A percentile compares a stretch with the other conserved stretches of the same genome.
Conservation (phyloP, 2,888 invertebrate genomes). For the Petrolisthes manimaculis region DNA sequence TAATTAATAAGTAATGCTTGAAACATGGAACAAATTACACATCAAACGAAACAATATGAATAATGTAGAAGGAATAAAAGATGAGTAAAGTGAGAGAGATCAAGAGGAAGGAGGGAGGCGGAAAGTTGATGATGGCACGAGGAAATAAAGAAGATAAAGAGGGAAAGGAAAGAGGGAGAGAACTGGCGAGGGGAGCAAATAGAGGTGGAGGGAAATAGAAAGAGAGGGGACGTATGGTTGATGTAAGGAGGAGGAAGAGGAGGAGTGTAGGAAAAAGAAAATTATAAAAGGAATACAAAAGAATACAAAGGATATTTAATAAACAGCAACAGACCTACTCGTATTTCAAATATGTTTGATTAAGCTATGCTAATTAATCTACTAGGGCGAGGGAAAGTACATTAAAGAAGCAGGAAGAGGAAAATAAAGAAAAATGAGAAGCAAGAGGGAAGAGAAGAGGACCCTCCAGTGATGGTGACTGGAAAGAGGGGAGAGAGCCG, state of each 20-base stretch:
- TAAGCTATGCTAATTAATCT: too few species aligned
- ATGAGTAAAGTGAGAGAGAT: neutral
- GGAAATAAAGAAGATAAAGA: neutral
- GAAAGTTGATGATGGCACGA: neutral
- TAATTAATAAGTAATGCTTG: too few species aligned
- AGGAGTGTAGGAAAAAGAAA: neutral
- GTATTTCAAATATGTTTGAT: too few species aligned
- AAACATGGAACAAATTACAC: too few species aligned
- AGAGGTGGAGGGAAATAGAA: neutral
- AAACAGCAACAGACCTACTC: too few species aligned
- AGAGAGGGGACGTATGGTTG: neutral
- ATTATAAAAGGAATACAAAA: neutral
- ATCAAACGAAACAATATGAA: too few species aligned
- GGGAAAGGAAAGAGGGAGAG: constrained; percentile 17
- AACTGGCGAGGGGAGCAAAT: neutral
- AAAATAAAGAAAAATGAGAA: too few species aligned
- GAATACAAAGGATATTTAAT: too few species aligned
- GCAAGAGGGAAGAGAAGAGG: neutral
- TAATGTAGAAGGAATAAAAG: too few species aligned
- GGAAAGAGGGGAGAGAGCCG: neutral
- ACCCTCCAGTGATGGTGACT: too few species aligned
- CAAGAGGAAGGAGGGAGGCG: neutral
- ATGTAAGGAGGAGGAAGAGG: neutral
- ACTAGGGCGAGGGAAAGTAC: too few species aligned
- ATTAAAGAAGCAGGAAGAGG: too few species aligned